These are phyloP conservation scores for Eristalinus sepulchralis DNA, from an alignment of 2,888 invertebrate species.

Conservation along the genomic window DNA sequence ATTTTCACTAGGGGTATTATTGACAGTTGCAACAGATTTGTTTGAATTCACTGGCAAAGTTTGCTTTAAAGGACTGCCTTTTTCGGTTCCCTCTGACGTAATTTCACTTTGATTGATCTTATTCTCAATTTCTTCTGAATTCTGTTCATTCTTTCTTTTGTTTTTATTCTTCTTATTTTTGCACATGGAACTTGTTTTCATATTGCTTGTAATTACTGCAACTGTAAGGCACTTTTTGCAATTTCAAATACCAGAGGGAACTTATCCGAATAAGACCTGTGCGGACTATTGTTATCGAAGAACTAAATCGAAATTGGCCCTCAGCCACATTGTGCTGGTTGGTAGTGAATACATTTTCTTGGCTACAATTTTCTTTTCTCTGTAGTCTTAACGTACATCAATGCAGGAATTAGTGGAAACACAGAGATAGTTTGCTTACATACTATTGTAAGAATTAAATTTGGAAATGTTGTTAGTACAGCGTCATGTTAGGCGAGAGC, in stretches of 20 bases:
- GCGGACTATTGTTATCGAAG: constrained; percentile 62
- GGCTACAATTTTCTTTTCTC: constrained; percentile 5
- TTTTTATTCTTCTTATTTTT: constrained; percentile 44
- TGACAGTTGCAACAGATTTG: neutral
- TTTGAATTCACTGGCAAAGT: constrained; percentile 30
- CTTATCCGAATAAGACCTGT: neutral
- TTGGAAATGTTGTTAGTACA: neutral
- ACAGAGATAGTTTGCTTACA: constrained; percentile 7
- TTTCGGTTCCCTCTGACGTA: constrained; percentile 25
- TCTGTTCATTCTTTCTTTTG: constrained; percentile 35
- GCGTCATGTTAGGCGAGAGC: neutral
- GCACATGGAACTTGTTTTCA: neutral
- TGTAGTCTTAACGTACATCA: constrained; percentile 22
- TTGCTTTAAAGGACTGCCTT: neutral
- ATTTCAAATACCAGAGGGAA: neutral
- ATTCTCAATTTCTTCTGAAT: neutral
- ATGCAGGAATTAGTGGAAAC: constrained; percentile 3
- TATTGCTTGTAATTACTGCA: neutral
- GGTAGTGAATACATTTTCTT: constrained; percentile 1
- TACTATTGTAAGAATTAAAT: neutral
- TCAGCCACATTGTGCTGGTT: constrained; percentile 50
- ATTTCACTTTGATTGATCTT: constrained; percentile 4
- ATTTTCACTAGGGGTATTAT: neutral
- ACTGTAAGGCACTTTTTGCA: neutral
- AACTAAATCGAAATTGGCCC: constrained; percentile 64